Base-by-base conservation (phyloP, 1,140 invertebrate genomes). In the Dreissena polymorpha region DNA sequence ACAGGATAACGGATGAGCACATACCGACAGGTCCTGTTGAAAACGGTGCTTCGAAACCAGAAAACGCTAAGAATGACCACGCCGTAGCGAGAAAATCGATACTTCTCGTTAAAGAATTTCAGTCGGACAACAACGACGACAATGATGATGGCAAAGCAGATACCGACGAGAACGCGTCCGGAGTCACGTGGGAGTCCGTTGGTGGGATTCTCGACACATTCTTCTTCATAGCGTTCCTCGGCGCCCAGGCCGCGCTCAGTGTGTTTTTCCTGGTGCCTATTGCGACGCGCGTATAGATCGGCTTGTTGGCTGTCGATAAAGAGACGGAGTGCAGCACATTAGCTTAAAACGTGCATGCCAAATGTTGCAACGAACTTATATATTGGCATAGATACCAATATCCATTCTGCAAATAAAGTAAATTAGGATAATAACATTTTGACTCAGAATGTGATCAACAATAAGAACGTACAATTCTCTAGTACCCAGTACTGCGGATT, bases 191-290 rank as follows among this genome's bases (percentile, higher is more conserved):
- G 79, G 18, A 72, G 0, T 25, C 60, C 55, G 70, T 74, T 7
- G 49, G 10, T 5, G 23, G 50, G 12, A 23, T 67, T 2, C 39
- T 82, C 12, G 79, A 82, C 50, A 64, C 16, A 7, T 82, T 82
- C 53, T 64, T 82, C n/a, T 74, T 82, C 25, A 14, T 82, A 5
- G 51, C 53, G n/a, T 82, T 82, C 55, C 49, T 73, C 5, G 70
- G 57, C 0, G 71, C 49, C n/a, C 79, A 82, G 49, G 29, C 25
- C 13, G 63, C 64, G n/a, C 21, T 82, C 7, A 74, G 55, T 10
- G 39, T 82, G 16, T 55, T 82, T 55, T 82, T 82, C 64, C 57
- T 82, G 10, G 39, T 82, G 21, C 79, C 79, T 16, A 25, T 82
- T 18, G 23, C 25, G 2, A 49, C 67, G 10, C 65, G 65, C 13